A percentile compares a stretch with the other conserved stretches of the same genome.
Conservation (phyloP, 2,113 vertebrate species). For the Spermophilus dauricus region DNA sequence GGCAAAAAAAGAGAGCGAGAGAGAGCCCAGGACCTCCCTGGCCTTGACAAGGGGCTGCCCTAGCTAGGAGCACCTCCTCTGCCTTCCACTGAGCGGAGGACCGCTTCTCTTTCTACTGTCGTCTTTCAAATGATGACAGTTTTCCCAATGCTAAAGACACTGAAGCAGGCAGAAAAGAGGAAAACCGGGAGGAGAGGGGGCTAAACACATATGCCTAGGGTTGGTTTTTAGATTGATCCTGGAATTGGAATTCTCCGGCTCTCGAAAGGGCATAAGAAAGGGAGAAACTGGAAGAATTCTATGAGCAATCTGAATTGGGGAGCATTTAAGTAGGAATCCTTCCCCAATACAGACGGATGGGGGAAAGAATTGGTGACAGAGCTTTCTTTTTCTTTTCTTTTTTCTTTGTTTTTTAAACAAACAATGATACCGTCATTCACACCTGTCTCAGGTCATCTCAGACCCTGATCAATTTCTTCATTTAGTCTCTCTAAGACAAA, state of each 20-base stretch:
- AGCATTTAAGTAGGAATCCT: neutral
- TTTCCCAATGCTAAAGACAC: neutral
- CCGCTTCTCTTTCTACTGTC: neutral
- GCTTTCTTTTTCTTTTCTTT: neutral
- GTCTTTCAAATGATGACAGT: neutral
- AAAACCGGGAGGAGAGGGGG: neutral
- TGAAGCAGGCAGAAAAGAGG: neutral
- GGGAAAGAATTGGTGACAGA: neutral
- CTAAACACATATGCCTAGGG: neutral
- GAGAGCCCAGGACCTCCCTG: neutral
- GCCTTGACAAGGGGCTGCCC: neutral
- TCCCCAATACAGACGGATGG: neutral
- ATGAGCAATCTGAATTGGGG: neutral
- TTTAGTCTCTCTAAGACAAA: neutral
- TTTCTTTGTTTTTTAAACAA: neutral
- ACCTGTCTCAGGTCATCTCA: neutral
- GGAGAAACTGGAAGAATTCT: neutral
- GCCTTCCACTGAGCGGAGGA: neutral
- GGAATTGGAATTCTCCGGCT: neutral
- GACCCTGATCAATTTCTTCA: neutral
- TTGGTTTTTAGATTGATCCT: neutral
- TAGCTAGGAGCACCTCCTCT: fast-evolving
- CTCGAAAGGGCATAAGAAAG: neutral
- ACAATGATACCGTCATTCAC: neutral
- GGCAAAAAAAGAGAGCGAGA: conserved; percentile 23